Evolutionary conservation across 2,797 vertebrate genomes (phyloP).

Genomic region (Alosa sapidissima): DNA sequence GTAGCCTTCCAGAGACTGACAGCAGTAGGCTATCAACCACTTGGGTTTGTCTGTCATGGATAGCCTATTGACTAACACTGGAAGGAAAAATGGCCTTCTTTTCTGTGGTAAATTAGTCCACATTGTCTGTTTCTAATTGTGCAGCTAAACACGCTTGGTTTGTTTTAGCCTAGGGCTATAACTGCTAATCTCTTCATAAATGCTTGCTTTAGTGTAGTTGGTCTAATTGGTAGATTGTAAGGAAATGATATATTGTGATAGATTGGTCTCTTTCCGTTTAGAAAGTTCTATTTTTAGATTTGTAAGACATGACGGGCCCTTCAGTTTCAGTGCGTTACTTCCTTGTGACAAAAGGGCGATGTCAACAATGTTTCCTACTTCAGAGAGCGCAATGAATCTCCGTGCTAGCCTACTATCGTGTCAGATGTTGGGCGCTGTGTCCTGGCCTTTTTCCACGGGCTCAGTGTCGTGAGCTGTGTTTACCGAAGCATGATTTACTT

Average conservation of each 20-base stretch:
- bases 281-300: background rate
- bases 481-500: constrained; percentile 19
- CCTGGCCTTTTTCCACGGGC: background rate
- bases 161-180: background rate
- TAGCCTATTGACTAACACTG: background rate
- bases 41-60: background rate
- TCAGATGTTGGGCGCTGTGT: background rate
- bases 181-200: background rate
- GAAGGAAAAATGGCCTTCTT: background rate
- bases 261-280: background rate
- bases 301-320: background rate
- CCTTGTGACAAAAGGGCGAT: constrained; percentile 9
- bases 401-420: background rate
- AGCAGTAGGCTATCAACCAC: background rate
- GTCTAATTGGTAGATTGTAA: background rate
- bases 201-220: background rate
- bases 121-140: background rate
- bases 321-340: background rate
- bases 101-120: background rate
- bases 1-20: background rate
- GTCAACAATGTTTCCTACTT: background rate
- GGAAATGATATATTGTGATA: background rate
- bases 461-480: background rate
- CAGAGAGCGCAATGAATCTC: background rate
- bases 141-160: background rate